A percentile compares a stretch with the other conserved stretches of the same genome.
Conservation (phyloP, 2,113 vertebrate genomes). For the Lanius collurio region DNA sequence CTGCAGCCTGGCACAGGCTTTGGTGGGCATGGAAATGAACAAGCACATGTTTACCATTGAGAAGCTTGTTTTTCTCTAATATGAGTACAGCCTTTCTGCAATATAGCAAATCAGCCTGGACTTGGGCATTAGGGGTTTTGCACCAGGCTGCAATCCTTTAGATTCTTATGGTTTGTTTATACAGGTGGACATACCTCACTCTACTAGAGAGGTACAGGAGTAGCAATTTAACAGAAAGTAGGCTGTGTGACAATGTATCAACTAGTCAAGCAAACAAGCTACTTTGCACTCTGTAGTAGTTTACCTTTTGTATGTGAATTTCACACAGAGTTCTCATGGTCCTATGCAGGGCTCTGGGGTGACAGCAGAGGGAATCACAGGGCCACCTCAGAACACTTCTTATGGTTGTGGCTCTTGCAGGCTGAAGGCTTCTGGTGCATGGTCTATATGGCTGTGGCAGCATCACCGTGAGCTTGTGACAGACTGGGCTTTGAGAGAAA, state of each 20-base stretch:
- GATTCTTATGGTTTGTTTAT: background rate
- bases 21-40: background rate
- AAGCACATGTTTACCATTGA: fast-evolving
- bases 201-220: background rate
- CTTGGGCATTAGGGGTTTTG: background rate
- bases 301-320: background rate
- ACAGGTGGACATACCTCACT: background rate
- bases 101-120: background rate
- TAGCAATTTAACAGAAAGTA: background rate
- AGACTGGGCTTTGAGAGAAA: background rate
- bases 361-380: background rate
- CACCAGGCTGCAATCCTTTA: background rate
- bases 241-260: background rate
- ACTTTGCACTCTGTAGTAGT: background rate
- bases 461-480: background rate
- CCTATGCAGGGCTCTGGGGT: background rate
- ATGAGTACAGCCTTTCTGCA: background rate
- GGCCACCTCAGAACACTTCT: background rate
- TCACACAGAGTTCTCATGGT: background rate
- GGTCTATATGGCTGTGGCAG: background rate
- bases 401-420: background rate
- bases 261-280: background rate
- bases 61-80: background rate
- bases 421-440: background rate
- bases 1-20: background rate